Base-by-base conservation (phyloP, 1,140 invertebrate species). In the Diprion similis region DNA sequence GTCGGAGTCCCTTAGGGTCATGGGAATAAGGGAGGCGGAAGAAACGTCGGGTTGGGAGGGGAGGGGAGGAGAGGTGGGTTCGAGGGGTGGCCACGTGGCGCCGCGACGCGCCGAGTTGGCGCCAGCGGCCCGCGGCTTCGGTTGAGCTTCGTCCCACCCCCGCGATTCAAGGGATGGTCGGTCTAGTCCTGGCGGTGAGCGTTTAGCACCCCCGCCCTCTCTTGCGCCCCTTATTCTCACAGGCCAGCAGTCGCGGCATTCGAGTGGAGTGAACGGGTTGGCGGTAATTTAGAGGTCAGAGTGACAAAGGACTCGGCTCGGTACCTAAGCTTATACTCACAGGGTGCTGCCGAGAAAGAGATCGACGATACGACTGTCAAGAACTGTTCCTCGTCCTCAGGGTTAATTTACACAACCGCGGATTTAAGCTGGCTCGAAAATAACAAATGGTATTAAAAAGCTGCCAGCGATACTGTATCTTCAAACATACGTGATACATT, bases 101-200 rank as follows among this genome's bases (percentile, higher is more conserved):
- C 85, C 85, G 83, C 81, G 85, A 84, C 85, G 85, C 85, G 85
- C 79, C 85, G 79, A 78, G 76, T 77, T 80, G 85, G 85, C 85
- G 85, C 85, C 85, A 80, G 76, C 77, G 77, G 80, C 78, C 76
- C 81, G 79, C 80, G 78, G 77, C 78, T 77, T 82, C 82, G 78
- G 83, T 83, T 81, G 79, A 76, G 76, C 78, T 79, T 78, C 80
- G 78, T 78, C 78, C 82, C 24, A 37, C 24, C 81, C 81, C 46
- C 65, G 78, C 76, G 78, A 77, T 76, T 77, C 73, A 79, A 79
- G 71, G 73, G 71, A 73, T 70, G 75, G 66, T 70, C 19, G 37
- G 66, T 45, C 66, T 68, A 18, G 66, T 19, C 66, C 37, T 68
- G 37, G 18, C 66, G 37, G 66, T 18, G 66, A 68, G 15, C 66